phyloP scores from a whole-genome alignment of 2,888 invertebrate species.

The Eurois occulta region DNA sequence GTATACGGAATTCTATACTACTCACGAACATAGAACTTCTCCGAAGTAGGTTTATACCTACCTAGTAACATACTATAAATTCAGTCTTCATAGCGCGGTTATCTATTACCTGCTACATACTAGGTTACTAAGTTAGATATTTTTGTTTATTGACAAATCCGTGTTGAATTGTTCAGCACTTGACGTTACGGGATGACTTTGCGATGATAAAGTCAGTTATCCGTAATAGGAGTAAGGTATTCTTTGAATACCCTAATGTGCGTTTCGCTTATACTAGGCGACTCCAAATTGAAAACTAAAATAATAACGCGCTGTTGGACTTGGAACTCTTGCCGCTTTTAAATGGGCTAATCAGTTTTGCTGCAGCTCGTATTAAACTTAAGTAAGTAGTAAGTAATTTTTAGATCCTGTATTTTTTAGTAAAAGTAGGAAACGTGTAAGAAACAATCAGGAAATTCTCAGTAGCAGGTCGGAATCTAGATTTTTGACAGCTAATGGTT shows the following conservation, averaged over 20 bases:
- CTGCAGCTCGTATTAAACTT: background rate
- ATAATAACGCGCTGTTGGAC: too few relatives aligned
- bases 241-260: background rate
- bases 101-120: background rate
- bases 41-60: background rate
- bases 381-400: background rate
- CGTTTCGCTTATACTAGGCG: background rate
- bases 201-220: background rate
- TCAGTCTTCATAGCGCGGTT: background rate
- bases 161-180: background rate
- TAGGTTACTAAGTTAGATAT: background rate
- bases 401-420: background rate
- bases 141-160: background rate
- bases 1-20: background rate
- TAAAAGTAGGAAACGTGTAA: background rate
- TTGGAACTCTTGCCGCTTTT: background rate
- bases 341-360: background rate
- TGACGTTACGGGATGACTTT: background rate
- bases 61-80: background rate
- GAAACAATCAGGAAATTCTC: background rate
- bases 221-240: background rate
- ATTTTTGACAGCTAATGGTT: background rate
- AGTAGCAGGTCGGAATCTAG: background rate
- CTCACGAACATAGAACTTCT: background rate
- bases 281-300: background rate